Conservation (phyloP, 2,113 vertebrate species). For the Chaenocephalus aceratus region DNA sequence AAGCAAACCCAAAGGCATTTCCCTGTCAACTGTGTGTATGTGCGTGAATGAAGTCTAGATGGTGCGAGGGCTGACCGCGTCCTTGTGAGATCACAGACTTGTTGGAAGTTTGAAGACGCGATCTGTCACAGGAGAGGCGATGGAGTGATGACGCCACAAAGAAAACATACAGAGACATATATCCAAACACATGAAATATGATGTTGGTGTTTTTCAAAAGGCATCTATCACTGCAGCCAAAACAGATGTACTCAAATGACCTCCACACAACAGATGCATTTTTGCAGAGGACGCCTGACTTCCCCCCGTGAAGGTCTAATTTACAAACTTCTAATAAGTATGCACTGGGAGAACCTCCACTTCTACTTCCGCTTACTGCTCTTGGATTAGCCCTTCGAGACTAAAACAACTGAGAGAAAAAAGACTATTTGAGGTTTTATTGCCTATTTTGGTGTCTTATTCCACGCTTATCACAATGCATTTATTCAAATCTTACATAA, state of each 20-base stretch:
- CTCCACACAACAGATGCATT: not conserved
- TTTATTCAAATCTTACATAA: constrained; percentile 57
- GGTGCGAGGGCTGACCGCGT: constrained; percentile 28
- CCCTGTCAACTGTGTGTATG: constrained; percentile 36
- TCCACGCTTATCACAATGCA: not conserved
- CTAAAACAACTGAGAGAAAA: not conserved
- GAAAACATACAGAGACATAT: not conserved
- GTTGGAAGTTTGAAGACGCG: constrained; percentile 43
- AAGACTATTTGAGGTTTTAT: not conserved
- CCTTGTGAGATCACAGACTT: constrained; percentile 42
- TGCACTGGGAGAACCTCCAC: not conserved
- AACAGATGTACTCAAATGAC: not conserved
- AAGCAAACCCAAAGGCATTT: constrained; percentile 66
- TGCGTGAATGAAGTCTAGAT: constrained; percentile 10
- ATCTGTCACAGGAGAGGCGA: not conserved
- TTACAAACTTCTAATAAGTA: constrained; percentile 5
- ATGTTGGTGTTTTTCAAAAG: too few species aligned
- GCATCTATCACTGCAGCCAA: not conserved
- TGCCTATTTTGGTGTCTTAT: constrained; percentile 3
- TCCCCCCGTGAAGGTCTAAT: constrained; percentile 13
- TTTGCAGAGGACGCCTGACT: not conserved
- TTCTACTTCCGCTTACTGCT: not conserved
- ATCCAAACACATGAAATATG: not conserved
- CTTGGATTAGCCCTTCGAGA: not conserved
- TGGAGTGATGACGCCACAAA: not conserved